phyloP scores from a whole-genome alignment of 2,113 vertebrate genomes.

The Sceloporus tristichus region DNA sequence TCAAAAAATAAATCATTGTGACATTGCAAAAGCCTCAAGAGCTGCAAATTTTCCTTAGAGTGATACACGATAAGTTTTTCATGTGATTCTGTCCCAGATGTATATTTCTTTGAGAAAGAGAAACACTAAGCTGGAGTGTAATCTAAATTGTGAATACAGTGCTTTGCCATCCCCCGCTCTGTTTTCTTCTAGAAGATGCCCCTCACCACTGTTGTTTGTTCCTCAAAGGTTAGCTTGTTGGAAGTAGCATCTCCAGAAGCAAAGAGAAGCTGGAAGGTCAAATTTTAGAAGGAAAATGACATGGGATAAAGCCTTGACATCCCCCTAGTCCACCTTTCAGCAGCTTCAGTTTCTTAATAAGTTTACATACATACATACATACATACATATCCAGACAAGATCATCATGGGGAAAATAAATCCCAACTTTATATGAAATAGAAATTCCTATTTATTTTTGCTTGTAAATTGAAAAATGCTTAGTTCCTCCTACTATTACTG shows the following conservation, averaged over 20 bases:
- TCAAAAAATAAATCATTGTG: constrained; percentile 14
- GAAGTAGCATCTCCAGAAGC: neutral
- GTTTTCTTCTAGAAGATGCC: neutral
- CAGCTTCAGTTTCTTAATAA: neutral
- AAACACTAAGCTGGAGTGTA: neutral
- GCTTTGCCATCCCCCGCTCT: neutral
- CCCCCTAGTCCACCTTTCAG: neutral
- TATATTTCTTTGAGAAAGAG: neutral
- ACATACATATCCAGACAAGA: neutral
- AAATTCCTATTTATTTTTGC: constrained; percentile 36
- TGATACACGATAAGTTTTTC: neutral
- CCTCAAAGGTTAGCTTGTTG: neutral
- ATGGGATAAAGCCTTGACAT: neutral
- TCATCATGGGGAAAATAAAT: neutral
- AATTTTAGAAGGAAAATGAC: neutral
- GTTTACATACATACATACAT: too few relatives aligned
- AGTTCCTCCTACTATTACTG: constrained; percentile 34
- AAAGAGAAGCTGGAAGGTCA: neutral
- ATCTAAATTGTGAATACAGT: neutral
- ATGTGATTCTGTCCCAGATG: neutral
- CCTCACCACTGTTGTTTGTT: neutral
- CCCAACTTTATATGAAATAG: constrained; percentile 27
- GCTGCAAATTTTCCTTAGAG: constrained; percentile 37
- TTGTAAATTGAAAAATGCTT: constrained; percentile 24
- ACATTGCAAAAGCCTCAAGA: constrained; percentile 47